Percentiles rank a stretch among this genome's conserved stretches.
Evolutionary conservation across 2,888 invertebrate genomes (phyloP).

Genomic region (Parapristionchus giblindavisi): DNA sequence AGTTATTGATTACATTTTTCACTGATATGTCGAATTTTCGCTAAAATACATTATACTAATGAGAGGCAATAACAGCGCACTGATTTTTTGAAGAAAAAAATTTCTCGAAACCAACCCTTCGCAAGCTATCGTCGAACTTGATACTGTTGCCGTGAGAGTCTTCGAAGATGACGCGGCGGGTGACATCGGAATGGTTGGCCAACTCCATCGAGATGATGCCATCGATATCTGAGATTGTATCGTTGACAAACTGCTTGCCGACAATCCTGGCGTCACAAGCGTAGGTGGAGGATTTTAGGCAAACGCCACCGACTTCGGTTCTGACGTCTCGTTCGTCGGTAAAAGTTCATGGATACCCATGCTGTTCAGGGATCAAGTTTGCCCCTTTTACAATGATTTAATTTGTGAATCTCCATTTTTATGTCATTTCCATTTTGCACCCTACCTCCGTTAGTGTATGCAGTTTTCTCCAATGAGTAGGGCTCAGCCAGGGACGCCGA

Average conservation of each 20-base stretch:
- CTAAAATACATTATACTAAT: too few relatives aligned
- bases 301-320: background rate
- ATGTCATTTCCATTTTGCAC: background rate
- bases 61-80: too few relatives aligned
- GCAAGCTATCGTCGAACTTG: slow-evolving; percentile 27
- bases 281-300: background rate
- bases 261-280: background rate
- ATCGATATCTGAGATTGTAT: slow-evolving; percentile 2
- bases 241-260: background rate
- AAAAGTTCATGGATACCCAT: too few relatives aligned
- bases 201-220: slow-evolving; percentile 16
- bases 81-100: too few relatives aligned
- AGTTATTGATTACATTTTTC: too few relatives aligned
- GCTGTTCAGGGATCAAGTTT: too few relatives aligned
- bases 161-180: slow-evolving; percentile 24
- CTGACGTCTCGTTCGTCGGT: background rate
- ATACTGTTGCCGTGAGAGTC: slow-evolving; percentile 23
- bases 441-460: slow-evolving; percentile 7
- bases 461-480: slow-evolving; percentile 8
- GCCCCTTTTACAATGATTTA: too few relatives aligned
- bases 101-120: slow-evolving; percentile 1
- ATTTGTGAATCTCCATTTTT: too few relatives aligned
- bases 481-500: slow-evolving; percentile 12
- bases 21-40: too few relatives aligned
- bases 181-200: background rate